Conservation (phyloP, 2,888 invertebrate species). For the Sepiola atlantica region DNA sequence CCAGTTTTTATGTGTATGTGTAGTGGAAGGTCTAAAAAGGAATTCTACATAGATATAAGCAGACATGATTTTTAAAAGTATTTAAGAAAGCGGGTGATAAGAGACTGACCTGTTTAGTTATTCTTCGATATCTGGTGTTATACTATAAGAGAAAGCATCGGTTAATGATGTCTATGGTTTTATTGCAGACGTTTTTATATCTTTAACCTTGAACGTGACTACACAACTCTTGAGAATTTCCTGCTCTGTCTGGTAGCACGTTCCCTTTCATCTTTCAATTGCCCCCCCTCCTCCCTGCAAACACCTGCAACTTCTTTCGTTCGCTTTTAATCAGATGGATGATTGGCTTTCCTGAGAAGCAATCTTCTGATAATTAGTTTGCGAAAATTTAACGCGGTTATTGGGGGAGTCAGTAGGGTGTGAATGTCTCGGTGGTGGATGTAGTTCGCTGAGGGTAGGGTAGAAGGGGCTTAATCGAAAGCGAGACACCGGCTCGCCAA, state of each 20-base stretch:
- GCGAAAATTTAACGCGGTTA: background rate
- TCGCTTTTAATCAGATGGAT: background rate
- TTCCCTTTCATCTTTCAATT: background rate
- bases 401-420: background rate
- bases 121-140: background rate
- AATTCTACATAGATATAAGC: no score
- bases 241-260: background rate
- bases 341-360: slow-evolving; percentile 21
- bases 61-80: no score
- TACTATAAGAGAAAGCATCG: background rate
- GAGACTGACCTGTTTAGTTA: background rate
- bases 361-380: background rate
- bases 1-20: no score
- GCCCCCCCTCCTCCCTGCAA: background rate
- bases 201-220: background rate
- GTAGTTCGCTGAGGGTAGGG: accelerated
- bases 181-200: background rate
- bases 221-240: background rate
- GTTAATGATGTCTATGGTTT: background rate
- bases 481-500: background rate
- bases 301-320: background rate
- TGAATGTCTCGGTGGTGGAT: background rate
- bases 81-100: background rate
- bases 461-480: background rate
- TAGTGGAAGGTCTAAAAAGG: no score